A percentile compares a stretch with the other conserved stretches of the same genome.
phyloP scores from a whole-genome alignment of 2,888 invertebrate genomes.

The Cephus spinipes region DNA sequence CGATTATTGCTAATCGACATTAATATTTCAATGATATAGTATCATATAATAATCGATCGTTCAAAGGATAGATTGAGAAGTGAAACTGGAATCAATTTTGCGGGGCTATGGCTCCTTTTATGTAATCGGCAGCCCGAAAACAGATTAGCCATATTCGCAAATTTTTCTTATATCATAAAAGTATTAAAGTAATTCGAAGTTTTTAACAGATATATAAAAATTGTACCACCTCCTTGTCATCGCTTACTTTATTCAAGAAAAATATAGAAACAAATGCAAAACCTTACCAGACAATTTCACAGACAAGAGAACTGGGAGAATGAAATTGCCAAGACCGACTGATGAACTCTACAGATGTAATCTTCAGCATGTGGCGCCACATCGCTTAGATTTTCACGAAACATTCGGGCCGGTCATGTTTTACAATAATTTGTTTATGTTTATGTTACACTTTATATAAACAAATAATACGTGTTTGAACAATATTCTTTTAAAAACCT shows the following conservation, averaged over 20 bases:
- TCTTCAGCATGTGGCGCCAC: neutral
- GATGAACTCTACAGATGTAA: neutral
- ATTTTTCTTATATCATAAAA: neutral
- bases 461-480: neutral
- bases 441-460: neutral
- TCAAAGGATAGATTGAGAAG: neutral
- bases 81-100: slow-evolving; percentile 24
- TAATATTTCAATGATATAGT: neutral
- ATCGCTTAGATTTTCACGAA: neutral
- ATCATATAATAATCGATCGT: neutral
- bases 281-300: slow-evolving; percentile 39
- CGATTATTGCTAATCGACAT: neutral
- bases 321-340: slow-evolving; percentile 24
- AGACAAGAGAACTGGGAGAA: slow-evolving; percentile 30
- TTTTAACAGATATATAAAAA: neutral
- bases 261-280: slow-evolving; percentile 32
- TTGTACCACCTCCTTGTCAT: neutral
- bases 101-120: slow-evolving; percentile 40
- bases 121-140: slow-evolving; percentile 37
- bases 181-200: slow-evolving; percentile 5
- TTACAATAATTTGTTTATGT: neutral
- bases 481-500: neutral
- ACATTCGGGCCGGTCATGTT: neutral
- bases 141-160: slow-evolving; percentile 2
- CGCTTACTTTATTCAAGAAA: neutral